Percentiles rank a stretch among this genome's conserved stretches.
These are phyloP conservation scores for Onychorhynchus coronatus DNA, from an alignment of 2,113 vertebrate species.

Conservation along the genomic window DNA sequence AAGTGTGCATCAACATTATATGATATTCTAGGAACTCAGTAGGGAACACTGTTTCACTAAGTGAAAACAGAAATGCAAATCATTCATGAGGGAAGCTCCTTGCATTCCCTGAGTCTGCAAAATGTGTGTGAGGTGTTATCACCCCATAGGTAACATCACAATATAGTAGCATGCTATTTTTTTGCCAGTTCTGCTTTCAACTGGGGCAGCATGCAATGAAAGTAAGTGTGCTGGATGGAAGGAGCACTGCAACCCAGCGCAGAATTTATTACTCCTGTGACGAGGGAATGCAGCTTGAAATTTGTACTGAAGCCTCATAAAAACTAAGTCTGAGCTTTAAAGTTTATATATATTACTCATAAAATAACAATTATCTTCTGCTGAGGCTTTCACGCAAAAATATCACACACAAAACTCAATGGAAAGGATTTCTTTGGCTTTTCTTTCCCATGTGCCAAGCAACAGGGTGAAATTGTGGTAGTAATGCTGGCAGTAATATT, in stretches of 20 bases:
- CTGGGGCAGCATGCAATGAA: background rate
- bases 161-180: background rate
- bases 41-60: background rate
- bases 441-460: background rate
- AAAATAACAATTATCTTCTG: background rate
- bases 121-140: background rate
- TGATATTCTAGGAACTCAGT: background rate
- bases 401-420: background rate
- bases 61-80: background rate
- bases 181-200: background rate
- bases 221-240: background rate
- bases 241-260: background rate
- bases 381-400: background rate
- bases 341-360: background rate
- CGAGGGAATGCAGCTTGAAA: constrained; percentile 3
- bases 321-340: background rate
- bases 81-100: background rate
- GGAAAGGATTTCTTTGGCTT: background rate
- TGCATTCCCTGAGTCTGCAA: background rate
- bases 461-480: background rate
- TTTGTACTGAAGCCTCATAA: constrained; percentile 32
- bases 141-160: accelerated
- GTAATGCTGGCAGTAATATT: background rate
- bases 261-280: background rate
- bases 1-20: background rate